Evolutionary conservation across 2,113 vertebrate species (phyloP).

Genomic region (Aplodontia rufa): DNA sequence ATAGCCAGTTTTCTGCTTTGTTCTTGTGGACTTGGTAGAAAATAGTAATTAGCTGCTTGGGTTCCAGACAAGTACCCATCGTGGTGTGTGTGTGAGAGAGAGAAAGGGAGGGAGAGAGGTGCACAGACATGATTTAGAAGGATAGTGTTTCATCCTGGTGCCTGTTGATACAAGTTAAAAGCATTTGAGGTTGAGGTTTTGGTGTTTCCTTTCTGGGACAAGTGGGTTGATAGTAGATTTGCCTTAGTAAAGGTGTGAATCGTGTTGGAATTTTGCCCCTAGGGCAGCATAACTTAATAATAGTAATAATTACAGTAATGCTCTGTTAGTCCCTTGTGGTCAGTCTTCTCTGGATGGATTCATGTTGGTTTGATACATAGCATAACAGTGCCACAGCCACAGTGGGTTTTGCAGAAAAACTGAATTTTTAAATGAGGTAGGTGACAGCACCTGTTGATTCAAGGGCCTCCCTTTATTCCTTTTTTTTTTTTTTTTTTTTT

Average conservation of each 20-base stretch:
- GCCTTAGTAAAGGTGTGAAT: not conserved
- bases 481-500: not conserved
- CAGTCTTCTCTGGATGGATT: not conserved
- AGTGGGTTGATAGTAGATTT: not conserved
- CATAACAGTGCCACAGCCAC: no score
- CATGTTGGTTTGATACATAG: not conserved
- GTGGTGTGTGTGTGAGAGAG: fast-evolving
- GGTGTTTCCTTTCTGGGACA: not conserved
- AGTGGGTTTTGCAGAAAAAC: not conserved
- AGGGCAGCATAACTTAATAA: not conserved
- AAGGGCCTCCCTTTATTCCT: conserved; percentile 56
- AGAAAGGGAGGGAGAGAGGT: fast-evolving
- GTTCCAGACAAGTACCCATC: not conserved
- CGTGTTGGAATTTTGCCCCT: not conserved
- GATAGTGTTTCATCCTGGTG: fast-evolving
- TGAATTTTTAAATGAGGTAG: not conserved
- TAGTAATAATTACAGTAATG: not conserved
- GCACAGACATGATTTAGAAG: not conserved
- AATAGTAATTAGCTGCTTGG: conserved; percentile 60
- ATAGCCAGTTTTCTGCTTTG: conserved; percentile 35
- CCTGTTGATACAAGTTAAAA: not conserved
- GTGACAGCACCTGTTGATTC: conserved; percentile 16
- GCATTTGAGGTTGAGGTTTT: not conserved
- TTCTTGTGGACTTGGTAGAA: conserved; percentile 8
- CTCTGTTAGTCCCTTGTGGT: not conserved